Percentiles rank a stretch among this genome's conserved stretches.
Conservation (phyloP, 2,888 invertebrate genomes). For the Nezara viridula region DNA sequence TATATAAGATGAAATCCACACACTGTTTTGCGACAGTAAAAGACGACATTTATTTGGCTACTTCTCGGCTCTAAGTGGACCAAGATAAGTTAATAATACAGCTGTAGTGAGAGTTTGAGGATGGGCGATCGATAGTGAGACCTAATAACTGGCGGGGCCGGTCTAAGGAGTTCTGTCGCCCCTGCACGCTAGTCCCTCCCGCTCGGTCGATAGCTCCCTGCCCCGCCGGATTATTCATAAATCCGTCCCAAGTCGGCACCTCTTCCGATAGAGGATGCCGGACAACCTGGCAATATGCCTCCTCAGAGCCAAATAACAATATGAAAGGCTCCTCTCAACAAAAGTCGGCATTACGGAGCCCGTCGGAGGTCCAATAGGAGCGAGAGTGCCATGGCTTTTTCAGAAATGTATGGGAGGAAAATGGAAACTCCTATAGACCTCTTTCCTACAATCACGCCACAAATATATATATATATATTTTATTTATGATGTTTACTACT, state of each 20-base stretch:
- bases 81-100: not conserved
- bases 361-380: no score
- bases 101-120: not conserved
- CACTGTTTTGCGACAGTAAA: not conserved
- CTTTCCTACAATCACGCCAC: no score
- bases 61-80: not conserved
- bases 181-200: constrained; percentile 19
- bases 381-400: no score
- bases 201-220: constrained; percentile 15
- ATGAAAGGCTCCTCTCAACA: no score
- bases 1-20: not conserved
- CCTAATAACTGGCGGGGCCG: constrained; percentile 18
- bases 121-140: constrained; percentile 21
- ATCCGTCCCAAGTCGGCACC: not conserved
- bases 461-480: no score
- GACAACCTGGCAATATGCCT: not conserved
- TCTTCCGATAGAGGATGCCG: not conserved
- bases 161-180: constrained; percentile 17
- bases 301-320: no score
- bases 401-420: no score
- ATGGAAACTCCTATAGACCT: no score
- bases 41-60: not conserved
- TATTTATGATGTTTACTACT: no score
- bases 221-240: not conserved
- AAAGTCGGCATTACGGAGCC: no score